Evolutionary conservation across 2,797 vertebrate species (phyloP), one percentile per base, ranked within the genome.

Genomic region (Lutjanus argentimaculatus): DNA sequence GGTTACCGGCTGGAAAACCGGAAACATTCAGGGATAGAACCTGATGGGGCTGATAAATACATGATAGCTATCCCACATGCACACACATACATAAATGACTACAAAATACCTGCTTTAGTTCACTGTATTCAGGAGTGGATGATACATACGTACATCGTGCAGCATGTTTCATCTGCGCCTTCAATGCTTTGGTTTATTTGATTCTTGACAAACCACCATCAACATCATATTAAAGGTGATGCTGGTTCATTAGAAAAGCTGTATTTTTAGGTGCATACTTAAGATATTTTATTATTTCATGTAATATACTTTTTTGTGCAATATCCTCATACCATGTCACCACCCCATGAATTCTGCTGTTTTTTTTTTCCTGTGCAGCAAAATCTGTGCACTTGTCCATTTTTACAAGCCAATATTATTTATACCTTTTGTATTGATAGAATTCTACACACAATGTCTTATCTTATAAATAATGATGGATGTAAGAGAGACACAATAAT

Each of bases 21-120:
- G 40, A 59, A 63, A 80, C 84, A 91, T 82, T 91, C 66, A 86
- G 68, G 74, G 79, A 88, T 79, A 75, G 55, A 43, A 43, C 56
- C 43, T 25, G n/a, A n/a, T n/a, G 48, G 70, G 70, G 77, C 65
- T 53, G 40, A 53, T 45, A 59, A 56, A 68, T 55, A 77, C 73
- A 79, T 55, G 63, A 59, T 36, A 76, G 43, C 56, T 7, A 12
- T 22, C 10, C 15, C 8, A 63, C 2, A 0, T 22, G 57, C 42
- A 57, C 14, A 16, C 43, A 36, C 17, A 17, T 9, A 14, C 1
- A 12, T 25, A 67, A 66, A 51, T 25, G 49, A 42, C 8, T 2
- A 1, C 17, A 51, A 56, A 15, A 42, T 6, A 52, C 13, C n/a
- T 45, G 11, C 30, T 4, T 36, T 5, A 17, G 11, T 19, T 67